Percentiles rank a stretch among this genome's conserved stretches.
phyloP scores from a whole-genome alignment of 2,113 vertebrate species.

The Dicerorhinus sumatrensis region DNA sequence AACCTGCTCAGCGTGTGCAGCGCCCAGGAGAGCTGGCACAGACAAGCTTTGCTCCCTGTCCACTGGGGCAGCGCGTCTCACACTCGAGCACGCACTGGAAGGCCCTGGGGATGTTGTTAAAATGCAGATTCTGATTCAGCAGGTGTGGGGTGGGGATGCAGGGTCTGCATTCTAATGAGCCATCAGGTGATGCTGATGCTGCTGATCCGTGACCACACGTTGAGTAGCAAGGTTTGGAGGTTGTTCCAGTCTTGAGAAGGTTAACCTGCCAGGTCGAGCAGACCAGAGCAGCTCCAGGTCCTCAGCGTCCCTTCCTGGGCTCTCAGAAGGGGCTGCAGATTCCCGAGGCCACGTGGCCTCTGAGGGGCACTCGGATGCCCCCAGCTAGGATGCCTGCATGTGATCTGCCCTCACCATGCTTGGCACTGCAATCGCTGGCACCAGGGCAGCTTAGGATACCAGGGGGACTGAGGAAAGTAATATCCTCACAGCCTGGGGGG shows the following conservation, averaged over 20 bases:
- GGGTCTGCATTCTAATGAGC: neutral
- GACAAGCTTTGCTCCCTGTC: neutral
- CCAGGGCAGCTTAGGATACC: neutral
- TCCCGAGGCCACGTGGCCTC: fast-evolving
- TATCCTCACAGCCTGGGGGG: constrained; percentile 42
- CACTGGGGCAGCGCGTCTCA: fast-evolving
- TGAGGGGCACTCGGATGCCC: fast-evolving
- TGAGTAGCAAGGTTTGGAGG: neutral
- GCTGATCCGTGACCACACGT: fast-evolving
- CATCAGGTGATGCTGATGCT: fast-evolving
- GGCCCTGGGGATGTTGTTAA: neutral
- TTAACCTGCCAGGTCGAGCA: neutral
- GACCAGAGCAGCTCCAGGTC: neutral
- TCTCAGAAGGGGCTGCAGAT: neutral
- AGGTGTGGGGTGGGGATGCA: fast-evolving
- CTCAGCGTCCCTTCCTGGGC: neutral
- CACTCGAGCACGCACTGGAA: fast-evolving
- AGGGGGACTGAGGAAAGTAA: constrained; percentile 58
- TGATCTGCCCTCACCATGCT: fast-evolving
- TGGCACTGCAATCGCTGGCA: neutral
- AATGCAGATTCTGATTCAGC: neutral
- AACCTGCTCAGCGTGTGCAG: fast-evolving
- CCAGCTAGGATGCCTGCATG: fast-evolving
- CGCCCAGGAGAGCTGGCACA: fast-evolving
- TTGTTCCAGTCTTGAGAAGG: fast-evolving